Evolutionary conservation across 2,888 invertebrate species (phyloP).

Genomic region (Plusia festucae): DNA sequence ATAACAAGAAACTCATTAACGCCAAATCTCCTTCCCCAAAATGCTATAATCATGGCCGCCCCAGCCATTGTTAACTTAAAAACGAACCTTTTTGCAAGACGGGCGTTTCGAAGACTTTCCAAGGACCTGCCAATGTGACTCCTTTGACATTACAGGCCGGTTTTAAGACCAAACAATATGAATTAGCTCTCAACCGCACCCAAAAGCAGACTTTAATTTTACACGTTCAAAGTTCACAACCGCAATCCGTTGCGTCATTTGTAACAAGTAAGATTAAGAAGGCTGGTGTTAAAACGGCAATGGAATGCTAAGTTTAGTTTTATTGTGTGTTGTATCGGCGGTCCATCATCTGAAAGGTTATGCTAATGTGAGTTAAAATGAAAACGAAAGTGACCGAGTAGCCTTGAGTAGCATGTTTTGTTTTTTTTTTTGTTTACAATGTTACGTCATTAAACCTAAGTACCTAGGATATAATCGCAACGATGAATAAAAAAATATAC

Average conservation of each 20-base stretch:
- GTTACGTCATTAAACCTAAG: too few relatives aligned
- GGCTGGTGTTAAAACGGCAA: slow-evolving; percentile 13
- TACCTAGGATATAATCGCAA: too few relatives aligned
- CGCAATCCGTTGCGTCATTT: slow-evolving; percentile 34
- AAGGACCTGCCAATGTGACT: slow-evolving; percentile 82
- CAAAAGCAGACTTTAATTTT: slow-evolving; percentile 6
- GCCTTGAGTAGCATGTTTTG: slow-evolving; percentile 68
- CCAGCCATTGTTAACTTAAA: slow-evolving; percentile 53
- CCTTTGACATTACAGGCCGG: slow-evolving; percentile 80
- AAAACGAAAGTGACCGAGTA: slow-evolving; percentile 71
- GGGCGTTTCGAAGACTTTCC: slow-evolving; percentile 63
- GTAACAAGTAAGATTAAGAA: background rate
- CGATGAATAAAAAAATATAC: too few relatives aligned
- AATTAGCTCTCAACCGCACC: slow-evolving; percentile 34
- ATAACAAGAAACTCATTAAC: slow-evolving; percentile 5
- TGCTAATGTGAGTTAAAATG: slow-evolving; percentile 54
- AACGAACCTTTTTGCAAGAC: slow-evolving; percentile 46
- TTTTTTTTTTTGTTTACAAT: slow-evolving; percentile 59
- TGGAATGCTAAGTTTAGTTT: slow-evolving; percentile 27
- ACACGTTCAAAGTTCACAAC: slow-evolving; percentile 13
- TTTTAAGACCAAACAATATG: slow-evolving; percentile 55
- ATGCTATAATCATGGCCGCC: slow-evolving; percentile 23
- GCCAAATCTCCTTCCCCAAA: background rate
- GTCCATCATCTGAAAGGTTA: slow-evolving; percentile 49
- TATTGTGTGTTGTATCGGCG: slow-evolving; percentile 26